Conservation (phyloP, 2,888 invertebrate species). For the Ophraella communa region DNA sequence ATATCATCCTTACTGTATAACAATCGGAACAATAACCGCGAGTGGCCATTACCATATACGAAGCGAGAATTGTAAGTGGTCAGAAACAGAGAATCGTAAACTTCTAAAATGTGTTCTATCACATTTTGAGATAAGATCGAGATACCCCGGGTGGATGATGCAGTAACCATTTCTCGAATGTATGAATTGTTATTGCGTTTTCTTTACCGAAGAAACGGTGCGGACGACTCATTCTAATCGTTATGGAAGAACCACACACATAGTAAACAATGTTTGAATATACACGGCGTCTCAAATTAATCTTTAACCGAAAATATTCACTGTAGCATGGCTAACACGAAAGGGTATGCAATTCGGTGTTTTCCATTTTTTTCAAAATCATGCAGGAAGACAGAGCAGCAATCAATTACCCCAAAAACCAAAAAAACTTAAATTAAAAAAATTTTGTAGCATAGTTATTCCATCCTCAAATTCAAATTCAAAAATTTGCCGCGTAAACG, state of each 20-base stretch:
- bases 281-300: not conserved
- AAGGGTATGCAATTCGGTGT: too few species aligned
- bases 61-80: conserved; percentile 54
- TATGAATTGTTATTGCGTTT: conserved; percentile 30
- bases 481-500: too few species aligned
- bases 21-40: conserved; percentile 47
- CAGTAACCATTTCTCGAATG: conserved; percentile 20
- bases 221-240: conserved; percentile 18
- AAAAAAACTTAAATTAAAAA: too few species aligned
- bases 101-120: conserved; percentile 55
- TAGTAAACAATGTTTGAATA: conserved; percentile 28
- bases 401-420: too few species aligned
- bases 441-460: too few species aligned
- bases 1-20: conserved; percentile 43
- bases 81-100: conserved; percentile 51
- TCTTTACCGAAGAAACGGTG: conserved; percentile 12
- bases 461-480: too few species aligned
- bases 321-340: too few species aligned
- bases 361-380: too few species aligned
- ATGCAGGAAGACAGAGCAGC: too few species aligned
- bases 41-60: conserved; percentile 53
- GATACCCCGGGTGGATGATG: conserved; percentile 52
- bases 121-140: conserved; percentile 53
- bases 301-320: not conserved
- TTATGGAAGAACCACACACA: conserved; percentile 18